Base-by-base conservation (phyloP, 1,140 invertebrate genomes). In the Drosophila punjabiensis region DNA sequence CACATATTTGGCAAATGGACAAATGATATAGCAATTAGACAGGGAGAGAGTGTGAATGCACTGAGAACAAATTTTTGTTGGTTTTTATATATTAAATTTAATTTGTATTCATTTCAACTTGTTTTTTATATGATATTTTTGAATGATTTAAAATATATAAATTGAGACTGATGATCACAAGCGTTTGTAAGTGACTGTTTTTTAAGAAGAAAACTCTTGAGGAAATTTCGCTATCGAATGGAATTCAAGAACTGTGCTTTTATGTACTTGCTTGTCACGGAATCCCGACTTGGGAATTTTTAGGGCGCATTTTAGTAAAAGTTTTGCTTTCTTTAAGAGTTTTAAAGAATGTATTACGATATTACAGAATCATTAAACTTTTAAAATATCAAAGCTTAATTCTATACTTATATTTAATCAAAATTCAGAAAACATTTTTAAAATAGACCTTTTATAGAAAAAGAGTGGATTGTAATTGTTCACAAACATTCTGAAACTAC, bases 21-120 rank as follows among this genome's bases (percentile, higher is more conserved):
- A 68, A 78, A 85, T 79, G 79, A 87, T 89, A 85, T 75, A 80
- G 85, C 84, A 88, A 90, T 90, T 89, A 89, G 86, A 28, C 41
- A 13, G 28, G 41, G 53, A 24, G 48, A 11, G 52, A 48, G 63
- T 63, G 43, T 66, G 3, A 18, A 13, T 13, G 3, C 18, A 66
- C 56, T 30, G 20, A 24, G 45, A 14, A 14, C 4, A 14, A 2
- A 9, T 4, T 24, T n/a, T 50, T n/a, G 4, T 4, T 16, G 10
- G 0, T 10, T 30, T 30, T 16, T 11, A 0, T 5, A 0, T 30
- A 11, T 10, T n/a, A n/a, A 5, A 50, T n/a, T n/a, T 30, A 30
- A 9, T 50, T 28, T 1, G 2, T 5, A 50, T n/a, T 7, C 7
- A 24, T 47, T 7, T 10, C 10, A 16, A 28, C 16, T 5, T 28